These are phyloP conservation scores for Hemicordylus capensis DNA, from an alignment of 2,113 vertebrate genomes.

Conservation along the genomic window DNA sequence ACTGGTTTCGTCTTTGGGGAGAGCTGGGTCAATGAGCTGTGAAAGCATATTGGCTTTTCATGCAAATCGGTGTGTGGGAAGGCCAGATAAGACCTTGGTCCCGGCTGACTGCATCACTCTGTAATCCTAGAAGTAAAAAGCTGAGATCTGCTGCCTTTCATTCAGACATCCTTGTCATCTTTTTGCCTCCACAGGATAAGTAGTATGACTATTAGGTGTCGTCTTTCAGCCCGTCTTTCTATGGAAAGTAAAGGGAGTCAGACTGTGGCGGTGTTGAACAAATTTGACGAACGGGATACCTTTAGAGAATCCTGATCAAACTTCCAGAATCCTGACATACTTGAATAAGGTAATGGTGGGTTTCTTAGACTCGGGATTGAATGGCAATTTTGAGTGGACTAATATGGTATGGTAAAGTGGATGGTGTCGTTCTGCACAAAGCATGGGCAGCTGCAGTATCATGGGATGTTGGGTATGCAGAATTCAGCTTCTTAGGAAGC, in stretches of 20 bases:
- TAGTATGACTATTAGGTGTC: slow-evolving; percentile 81
- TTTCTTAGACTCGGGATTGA: background rate
- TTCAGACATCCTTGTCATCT: background rate
- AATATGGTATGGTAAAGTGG: too few relatives aligned
- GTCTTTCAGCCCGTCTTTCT: slow-evolving; percentile 74
- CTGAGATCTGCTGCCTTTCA: background rate
- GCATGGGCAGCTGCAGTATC: too few relatives aligned
- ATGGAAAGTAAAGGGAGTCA: slow-evolving; percentile 80
- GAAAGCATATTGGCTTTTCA: too few relatives aligned
- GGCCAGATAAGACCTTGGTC: background rate
- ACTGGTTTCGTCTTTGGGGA: background rate
- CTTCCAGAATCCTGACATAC: slow-evolving; percentile 39
- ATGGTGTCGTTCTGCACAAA: too few relatives aligned
- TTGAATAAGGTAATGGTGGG: background rate
- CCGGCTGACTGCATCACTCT: too few relatives aligned
- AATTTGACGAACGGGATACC: slow-evolving; percentile 82
- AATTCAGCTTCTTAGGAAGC: background rate
- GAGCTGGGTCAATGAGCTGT: background rate
- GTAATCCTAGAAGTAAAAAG: background rate
- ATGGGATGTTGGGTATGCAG: background rate
- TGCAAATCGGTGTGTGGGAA: background rate
- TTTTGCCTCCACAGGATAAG: slow-evolving; percentile 71
- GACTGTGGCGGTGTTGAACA: slow-evolving; percentile 71
- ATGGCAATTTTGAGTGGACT: background rate
- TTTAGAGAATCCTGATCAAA: slow-evolving; percentile 84